A percentile compares a stretch with the other conserved stretches of the same genome.
Evolutionary conservation across 92 coral and sea anemone species (phyloP).

Genomic region (Isaurus tuberculatus): DNA sequence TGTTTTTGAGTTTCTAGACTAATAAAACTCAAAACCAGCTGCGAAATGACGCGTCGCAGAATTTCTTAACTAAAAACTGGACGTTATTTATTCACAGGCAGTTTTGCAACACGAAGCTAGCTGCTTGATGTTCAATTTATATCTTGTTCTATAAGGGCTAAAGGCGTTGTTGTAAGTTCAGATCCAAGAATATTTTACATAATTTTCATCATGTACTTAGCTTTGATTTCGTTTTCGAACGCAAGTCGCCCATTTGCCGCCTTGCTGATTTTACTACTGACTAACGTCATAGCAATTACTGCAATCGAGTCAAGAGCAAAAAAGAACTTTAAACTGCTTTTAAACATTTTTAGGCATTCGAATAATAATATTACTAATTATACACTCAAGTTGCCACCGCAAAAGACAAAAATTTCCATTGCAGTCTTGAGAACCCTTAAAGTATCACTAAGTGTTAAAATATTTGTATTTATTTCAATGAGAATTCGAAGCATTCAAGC

Average conservation of each 20-base stretch:
- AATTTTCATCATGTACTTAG: not conserved
- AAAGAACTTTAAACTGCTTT: not conserved
- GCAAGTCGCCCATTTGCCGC: not conserved
- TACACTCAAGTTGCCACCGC: not conserved
- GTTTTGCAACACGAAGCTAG: too few species aligned
- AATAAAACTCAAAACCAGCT: too few species aligned
- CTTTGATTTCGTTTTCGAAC: not conserved
- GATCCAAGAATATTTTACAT: not conserved
- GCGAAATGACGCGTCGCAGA: too few species aligned
- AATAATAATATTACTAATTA: constrained; percentile 2
- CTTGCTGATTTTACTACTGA: not conserved
- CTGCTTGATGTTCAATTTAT: too few species aligned
- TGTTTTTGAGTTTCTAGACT: too few species aligned
- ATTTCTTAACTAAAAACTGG: too few species aligned
- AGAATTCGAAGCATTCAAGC: not conserved
- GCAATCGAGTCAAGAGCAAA: not conserved
- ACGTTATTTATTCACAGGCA: too few species aligned
- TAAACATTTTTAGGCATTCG: not conserved
- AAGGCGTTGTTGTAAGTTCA: not conserved
- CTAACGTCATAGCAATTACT: not conserved
- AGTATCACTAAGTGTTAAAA: not conserved
- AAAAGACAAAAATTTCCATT: not conserved
- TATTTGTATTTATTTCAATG: not conserved
- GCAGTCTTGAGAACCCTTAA: not conserved
- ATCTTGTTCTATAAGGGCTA: not conserved